Evolutionary conservation across 2,113 vertebrate species (phyloP), one percentile per base, ranked within the genome.

Genomic region (Numida meleagris): DNA sequence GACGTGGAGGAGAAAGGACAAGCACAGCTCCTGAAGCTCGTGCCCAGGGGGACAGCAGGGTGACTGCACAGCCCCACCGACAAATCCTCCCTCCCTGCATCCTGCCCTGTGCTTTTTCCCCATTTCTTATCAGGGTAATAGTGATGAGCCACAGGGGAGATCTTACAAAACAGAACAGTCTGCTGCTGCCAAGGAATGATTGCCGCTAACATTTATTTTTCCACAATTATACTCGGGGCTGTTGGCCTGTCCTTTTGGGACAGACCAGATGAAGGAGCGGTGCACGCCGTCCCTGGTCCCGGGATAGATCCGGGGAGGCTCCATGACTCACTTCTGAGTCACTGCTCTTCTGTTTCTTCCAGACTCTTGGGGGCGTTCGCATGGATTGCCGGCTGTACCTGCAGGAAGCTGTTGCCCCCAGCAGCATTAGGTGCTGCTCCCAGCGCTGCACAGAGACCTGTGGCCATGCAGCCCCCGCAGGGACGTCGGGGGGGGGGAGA

Each of bases 321-420:
- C 95, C 68, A 86, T 96, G 95, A 97, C 86, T 95, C 96, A 94
- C 66, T 46, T 94, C 6, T 96, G 96, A 96, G 57, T 96, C 95
- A 97, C 94, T 88, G 93, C 86, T 93, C 89, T 82, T 96, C 93
- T 90, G 78, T 66, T 81, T 45, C 83, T 92, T 88, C 93, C 92
- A 96, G 96, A 93, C 90, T 92, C 93, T 94, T 95, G 91, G 91
- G 94, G 95, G 75, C 72, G 86, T 94, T 72, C 63, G 61, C 67
- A 96, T 90, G 95, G 82, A 79, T 94, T 82, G 83, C 79, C 48
- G 40, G 89, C 94, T 93, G 93, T 88, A 95, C 94, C 94, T 95
- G 96, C 95, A 94, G 87, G 33, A 90, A 95, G 38, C 86, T 82
- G 58, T 93, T 85, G 40, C 85, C 90, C 94, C 82, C 79, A 81